These are phyloP conservation scores for Rissa tridactyla DNA, from an alignment of 2,113 vertebrate species.

Conservation along the genomic window DNA sequence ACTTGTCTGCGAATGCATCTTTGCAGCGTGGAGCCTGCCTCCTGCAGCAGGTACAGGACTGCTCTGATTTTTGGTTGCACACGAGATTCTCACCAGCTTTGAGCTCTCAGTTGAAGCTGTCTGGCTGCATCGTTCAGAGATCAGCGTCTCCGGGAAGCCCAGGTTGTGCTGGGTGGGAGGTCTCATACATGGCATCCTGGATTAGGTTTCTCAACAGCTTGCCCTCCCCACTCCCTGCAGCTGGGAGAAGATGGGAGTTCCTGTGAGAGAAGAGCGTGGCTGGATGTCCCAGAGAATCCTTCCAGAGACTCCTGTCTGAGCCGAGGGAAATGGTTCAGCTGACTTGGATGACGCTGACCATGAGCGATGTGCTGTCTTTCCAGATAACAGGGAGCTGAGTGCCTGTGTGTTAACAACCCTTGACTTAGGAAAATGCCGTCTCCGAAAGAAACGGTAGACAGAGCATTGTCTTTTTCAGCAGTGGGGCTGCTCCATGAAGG, in stretches of 20 bases:
- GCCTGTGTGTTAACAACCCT: neutral
- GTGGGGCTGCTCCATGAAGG: neutral
- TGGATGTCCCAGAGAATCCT: neutral
- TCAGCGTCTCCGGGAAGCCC: neutral
- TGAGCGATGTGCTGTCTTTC: slow-evolving; percentile 45
- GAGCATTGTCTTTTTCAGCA: neutral
- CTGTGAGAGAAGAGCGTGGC: neutral
- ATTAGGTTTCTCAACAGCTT: neutral
- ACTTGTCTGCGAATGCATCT: neutral
- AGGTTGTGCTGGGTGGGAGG: neutral
- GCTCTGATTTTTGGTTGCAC: neutral
- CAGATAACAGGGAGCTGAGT: slow-evolving; percentile 14
- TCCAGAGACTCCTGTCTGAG: neutral
- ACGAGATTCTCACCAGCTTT: neutral
- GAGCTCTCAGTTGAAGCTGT: neutral
- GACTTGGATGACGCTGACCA: slow-evolving; percentile 24
- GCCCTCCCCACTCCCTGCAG: neutral
- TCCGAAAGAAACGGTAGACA: neutral
- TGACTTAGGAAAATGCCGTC: neutral
- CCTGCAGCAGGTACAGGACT: neutral
- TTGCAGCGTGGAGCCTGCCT: neutral
- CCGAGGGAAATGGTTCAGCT: neutral
- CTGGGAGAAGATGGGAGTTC: neutral
- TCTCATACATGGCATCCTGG: neutral
- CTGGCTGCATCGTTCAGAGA: neutral